Evolutionary conservation across 2,113 vertebrate species (phyloP).

Genomic region (Aptenodytes forsteri): DNA sequence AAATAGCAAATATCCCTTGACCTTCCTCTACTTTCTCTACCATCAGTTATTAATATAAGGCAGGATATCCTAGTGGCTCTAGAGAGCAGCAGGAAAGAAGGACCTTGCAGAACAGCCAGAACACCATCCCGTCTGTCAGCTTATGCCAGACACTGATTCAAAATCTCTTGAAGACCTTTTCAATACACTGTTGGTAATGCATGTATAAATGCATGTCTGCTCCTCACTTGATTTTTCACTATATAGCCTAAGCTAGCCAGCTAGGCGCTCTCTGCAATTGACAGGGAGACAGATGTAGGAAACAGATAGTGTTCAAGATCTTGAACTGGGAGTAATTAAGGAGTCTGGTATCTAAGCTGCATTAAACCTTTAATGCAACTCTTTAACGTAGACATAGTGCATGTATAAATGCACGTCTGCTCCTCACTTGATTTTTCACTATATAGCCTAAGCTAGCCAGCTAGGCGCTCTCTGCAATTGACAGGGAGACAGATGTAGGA

Average conservation of each 20-base stretch:
- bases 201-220: rapidly evolving
- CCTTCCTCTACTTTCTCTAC: not conserved
- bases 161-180: not conserved
- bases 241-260: not conserved
- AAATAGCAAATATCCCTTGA: not conserved
- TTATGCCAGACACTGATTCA: not conserved
- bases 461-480: not conserved
- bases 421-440: not conserved
- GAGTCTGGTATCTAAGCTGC: not conserved
- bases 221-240: not conserved
- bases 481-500: not conserved
- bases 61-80: not conserved
- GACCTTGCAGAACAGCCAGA: not conserved
- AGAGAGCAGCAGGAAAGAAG: not conserved
- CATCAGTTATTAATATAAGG: not conserved
- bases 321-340: not conserved
- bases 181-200: not conserved
- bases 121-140: rapidly evolving
- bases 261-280: not conserved
- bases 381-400: not conserved
- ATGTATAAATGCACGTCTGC: rapidly evolving
- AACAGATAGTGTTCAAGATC: not conserved
- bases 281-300: not conserved
- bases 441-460: not conserved
- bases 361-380: not conserved